phyloP scores from a whole-genome alignment of 2,797 vertebrate genomes.

The Masticophis lateralis region DNA sequence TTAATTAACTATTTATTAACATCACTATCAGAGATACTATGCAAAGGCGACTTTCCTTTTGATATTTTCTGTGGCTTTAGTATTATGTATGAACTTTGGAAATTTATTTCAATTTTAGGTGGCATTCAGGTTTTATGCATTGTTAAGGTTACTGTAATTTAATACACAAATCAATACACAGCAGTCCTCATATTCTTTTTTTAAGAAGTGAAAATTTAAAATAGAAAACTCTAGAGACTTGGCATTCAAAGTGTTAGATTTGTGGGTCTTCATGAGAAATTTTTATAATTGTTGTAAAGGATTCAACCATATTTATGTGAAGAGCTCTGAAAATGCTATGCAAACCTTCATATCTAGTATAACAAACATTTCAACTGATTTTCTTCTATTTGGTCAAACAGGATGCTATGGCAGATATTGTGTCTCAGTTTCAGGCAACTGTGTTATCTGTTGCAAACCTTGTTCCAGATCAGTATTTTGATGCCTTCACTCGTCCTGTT shows the following conservation, averaged over 20 bases:
- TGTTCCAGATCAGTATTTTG: constrained; percentile 73
- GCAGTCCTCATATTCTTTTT: neutral
- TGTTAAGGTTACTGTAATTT: neutral
- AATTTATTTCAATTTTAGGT: neutral
- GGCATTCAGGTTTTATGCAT: neutral
- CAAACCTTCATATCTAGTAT: neutral
- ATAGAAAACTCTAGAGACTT: neutral
- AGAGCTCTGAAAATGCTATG: neutral
- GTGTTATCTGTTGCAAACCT: constrained; percentile 77
- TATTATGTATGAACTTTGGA: neutral
- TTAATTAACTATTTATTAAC: neutral
- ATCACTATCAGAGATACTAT: neutral
- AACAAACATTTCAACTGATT: neutral
- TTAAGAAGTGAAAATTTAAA: neutral
- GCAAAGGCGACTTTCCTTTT: neutral
- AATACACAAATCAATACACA: neutral
- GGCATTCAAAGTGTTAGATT: neutral
- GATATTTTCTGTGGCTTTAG: neutral
- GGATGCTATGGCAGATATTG: constrained; percentile 73
- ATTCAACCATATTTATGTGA: neutral
- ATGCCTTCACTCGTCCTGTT: constrained; percentile 70
- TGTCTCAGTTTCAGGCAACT: constrained; percentile 71
- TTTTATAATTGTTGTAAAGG: neutral
- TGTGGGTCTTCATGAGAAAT: neutral
- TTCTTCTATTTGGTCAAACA: constrained; percentile 53